A percentile compares a stretch with the other conserved stretches of the same genome.
Evolutionary conservation across 2,113 vertebrate genomes (phyloP).

Genomic region (Hemicordylus capensis): DNA sequence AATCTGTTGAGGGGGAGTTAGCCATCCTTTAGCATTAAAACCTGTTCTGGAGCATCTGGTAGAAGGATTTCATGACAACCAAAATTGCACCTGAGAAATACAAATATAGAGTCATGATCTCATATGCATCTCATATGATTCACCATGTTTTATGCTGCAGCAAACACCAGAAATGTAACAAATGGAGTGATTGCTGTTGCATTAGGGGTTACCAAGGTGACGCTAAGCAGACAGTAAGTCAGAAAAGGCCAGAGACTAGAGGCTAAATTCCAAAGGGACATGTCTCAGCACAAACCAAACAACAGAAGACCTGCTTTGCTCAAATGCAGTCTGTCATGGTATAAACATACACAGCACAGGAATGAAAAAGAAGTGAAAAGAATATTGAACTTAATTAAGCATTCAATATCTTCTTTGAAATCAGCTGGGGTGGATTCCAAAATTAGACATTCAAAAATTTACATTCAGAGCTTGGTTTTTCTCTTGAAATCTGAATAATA

Average conservation of each 20-base stretch:
- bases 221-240: not conserved
- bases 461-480: not conserved
- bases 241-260: slow-evolving; percentile 26
- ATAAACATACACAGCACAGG: not conserved
- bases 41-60: not conserved
- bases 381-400: not conserved
- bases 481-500: not conserved
- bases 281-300: not conserved
- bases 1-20: not conserved
- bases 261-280: not conserved
- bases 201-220: slow-evolving; percentile 31
- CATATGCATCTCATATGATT: not conserved
- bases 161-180: not conserved
- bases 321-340: not conserved
- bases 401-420: not conserved
- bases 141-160: slow-evolving; percentile 8
- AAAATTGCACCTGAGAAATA: not conserved
- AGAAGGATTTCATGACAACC: not conserved
- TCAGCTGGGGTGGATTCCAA: not conserved
- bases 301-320: not conserved
- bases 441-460: not conserved
- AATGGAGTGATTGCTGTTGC: not conserved
- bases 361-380: not conserved
- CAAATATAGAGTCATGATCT: not conserved
- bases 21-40: not conserved